Evolutionary conservation across 2,888 invertebrate genomes (phyloP).

Genomic region (Zaprionus obscuricornis): DNA sequence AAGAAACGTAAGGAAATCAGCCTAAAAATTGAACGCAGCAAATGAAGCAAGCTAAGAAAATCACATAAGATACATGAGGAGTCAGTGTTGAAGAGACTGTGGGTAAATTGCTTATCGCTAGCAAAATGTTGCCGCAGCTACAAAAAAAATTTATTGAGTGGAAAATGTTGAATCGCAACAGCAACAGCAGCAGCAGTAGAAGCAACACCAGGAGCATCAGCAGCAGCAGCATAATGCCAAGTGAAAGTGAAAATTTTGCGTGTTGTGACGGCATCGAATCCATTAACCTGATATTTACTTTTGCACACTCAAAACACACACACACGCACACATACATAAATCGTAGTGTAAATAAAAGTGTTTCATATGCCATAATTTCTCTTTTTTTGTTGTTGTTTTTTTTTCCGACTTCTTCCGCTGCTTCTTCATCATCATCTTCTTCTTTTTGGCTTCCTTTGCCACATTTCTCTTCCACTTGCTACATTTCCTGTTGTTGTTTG

Average conservation of each 20-base stretch:
- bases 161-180: constrained; percentile 68
- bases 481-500: constrained; percentile 59
- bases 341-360: constrained; percentile 50
- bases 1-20: constrained; percentile 14
- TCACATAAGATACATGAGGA: constrained; percentile 24
- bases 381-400: constrained; percentile 23
- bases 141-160: constrained; percentile 72
- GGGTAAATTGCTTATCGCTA: constrained; percentile 69
- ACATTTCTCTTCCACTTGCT: constrained; percentile 12
- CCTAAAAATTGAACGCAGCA: constrained; percentile 44
- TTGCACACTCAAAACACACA: constrained; percentile 52
- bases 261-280: constrained; percentile 60
- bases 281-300: constrained; percentile 80
- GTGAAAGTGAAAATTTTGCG: constrained; percentile 64
- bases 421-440: constrained; percentile 27
- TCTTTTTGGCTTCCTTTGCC: constrained; percentile 5
- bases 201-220: no score
- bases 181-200: constrained; percentile 19
- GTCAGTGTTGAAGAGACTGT: neutral
- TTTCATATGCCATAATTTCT: no score
- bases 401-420: constrained; percentile 30
- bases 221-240: no score
- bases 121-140: constrained; percentile 72
- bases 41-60: constrained; percentile 65
- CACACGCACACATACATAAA: constrained; percentile 13